Evolutionary conservation across 2,888 invertebrate genomes (phyloP), one percentile per base, ranked within the genome.

Genomic region (Drosophila prostipennis): DNA sequence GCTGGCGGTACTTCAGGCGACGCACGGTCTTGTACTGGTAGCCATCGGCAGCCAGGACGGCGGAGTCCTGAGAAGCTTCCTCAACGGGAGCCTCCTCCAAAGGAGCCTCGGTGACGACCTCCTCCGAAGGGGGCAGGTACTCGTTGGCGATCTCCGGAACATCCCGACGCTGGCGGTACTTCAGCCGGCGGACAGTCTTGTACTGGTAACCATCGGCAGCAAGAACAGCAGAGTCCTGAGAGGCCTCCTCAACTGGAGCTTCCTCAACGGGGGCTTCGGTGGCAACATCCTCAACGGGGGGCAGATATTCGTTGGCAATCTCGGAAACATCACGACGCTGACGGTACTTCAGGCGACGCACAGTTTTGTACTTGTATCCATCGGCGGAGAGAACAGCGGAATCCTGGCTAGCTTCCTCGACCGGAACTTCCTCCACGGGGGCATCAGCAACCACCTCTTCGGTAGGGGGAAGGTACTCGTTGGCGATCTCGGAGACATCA

Each of bases 111-210:
- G 56, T 6, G 6, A 16, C 57, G 7, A 57, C 48, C 8, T 57
- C 57, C 19, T 57, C 57, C 13, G 69, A 6, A 0, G 89, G 77
- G 3, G 89, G 87, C 57, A 89, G 67, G 52, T 89, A 89, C 1
- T 87, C 88, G 13, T 75, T 78, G 63, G 77, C 74, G 16, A 79
- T 74, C 56, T 85, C 85, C 0, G 87, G 79, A 0, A 81, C 87
- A 75, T 84, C 84, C n/a, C 84, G 78, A 26, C 84, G 87, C 1
- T 81, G 77, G 3, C 88, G 83, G 29, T 84, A 80, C 19, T 89
- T 87, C n/a, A 87, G 59, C 1, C 83, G 80, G 8, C 83, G 79
- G 0, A 88, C 77, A 0, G 84, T 82, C 45, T 82, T 89, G 59
- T 89, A 88, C 32, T 78, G 69, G 64, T 89, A 89, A 0, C 89